Evolutionary conservation across 2,888 invertebrate species (phyloP).

Genomic region (Pinctada fucata): DNA sequence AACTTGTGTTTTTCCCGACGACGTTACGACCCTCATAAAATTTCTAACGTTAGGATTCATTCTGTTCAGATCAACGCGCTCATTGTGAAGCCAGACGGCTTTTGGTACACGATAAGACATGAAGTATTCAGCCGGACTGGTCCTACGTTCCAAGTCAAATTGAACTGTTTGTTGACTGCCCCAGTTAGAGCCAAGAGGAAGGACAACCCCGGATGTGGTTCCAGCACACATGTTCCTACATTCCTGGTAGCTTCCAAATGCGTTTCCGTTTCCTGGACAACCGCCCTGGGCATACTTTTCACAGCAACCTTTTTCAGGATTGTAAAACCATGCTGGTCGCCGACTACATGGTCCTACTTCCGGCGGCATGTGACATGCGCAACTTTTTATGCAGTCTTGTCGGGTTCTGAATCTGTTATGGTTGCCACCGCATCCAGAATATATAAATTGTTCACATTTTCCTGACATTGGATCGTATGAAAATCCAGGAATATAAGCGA

Average conservation of each 20-base stretch:
- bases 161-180: conserved; percentile 23
- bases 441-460: conserved; percentile 32
- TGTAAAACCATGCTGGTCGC: conserved; percentile 34
- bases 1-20: conserved; percentile 9
- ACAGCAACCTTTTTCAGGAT: conserved; percentile 33
- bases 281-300: conserved; percentile 35
- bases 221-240: conserved; percentile 29
- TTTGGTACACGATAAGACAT: conserved; percentile 26
- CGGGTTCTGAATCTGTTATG: conserved; percentile 30
- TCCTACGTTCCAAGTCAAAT: conserved; percentile 17
- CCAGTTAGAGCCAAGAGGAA: conserved; percentile 34
- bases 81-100: conserved; percentile 30
- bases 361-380: conserved; percentile 35
- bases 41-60: conserved; percentile 9
- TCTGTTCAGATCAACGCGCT: conserved; percentile 11
- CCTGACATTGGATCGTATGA: conserved; percentile 31
- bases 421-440: conserved; percentile 37
- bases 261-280: conserved; percentile 35
- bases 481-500: conserved; percentile 16
- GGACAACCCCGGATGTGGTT: conserved; percentile 11
- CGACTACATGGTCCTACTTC: conserved; percentile 26
- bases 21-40: conserved; percentile 12
- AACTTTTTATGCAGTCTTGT: conserved; percentile 26
- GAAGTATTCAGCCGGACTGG: conserved; percentile 16
- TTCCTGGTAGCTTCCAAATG: conserved; percentile 27